Percentiles rank a stretch among this genome's conserved stretches.
These are phyloP conservation scores for Syngnathus acus DNA, from an alignment of 2,797 vertebrate species.

Conservation along the genomic window DNA sequence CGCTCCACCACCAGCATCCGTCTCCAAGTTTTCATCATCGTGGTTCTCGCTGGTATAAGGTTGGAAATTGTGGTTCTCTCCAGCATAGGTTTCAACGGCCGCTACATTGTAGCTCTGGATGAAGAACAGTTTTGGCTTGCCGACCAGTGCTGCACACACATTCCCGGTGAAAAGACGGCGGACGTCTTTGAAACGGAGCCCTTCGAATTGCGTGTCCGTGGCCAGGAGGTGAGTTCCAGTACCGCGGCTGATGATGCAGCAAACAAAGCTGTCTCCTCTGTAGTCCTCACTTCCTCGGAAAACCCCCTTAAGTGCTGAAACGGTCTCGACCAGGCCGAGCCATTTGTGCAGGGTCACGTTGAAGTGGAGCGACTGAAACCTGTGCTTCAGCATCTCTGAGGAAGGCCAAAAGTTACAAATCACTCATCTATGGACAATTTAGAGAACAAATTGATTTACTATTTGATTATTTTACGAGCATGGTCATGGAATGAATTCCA, in stretches of 20 bases:
- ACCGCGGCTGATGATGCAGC: slow-evolving; percentile 82
- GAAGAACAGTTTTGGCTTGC: slow-evolving; percentile 94
- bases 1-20: slow-evolving; percentile 51
- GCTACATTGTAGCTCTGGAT: slow-evolving; percentile 78
- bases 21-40: slow-evolving; percentile 61
- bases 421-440: too few relatives aligned
- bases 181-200: slow-evolving; percentile 66
- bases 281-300: slow-evolving; percentile 47
- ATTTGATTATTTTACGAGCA: too few relatives aligned
- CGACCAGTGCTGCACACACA: slow-evolving; percentile 69
- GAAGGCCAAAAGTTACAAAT: slow-evolving; percentile 18
- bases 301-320: slow-evolving; percentile 40
- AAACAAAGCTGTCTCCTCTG: slow-evolving; percentile 71
- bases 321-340: slow-evolving; percentile 34
- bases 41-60: slow-evolving; percentile 8
- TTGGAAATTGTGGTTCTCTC: slow-evolving; percentile 3
- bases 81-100: slow-evolving; percentile 17
- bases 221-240: slow-evolving; percentile 64
- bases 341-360: slow-evolving; percentile 49
- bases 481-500: too few relatives aligned
- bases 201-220: slow-evolving; percentile 50
- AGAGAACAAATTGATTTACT: too few relatives aligned
- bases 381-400: slow-evolving; percentile 67
- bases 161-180: slow-evolving; percentile 70
- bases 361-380: slow-evolving; percentile 75